These are phyloP conservation scores for Bombus waltoni DNA, from an alignment of 1,140 invertebrate genomes.

Conservation along the genomic window DNA sequence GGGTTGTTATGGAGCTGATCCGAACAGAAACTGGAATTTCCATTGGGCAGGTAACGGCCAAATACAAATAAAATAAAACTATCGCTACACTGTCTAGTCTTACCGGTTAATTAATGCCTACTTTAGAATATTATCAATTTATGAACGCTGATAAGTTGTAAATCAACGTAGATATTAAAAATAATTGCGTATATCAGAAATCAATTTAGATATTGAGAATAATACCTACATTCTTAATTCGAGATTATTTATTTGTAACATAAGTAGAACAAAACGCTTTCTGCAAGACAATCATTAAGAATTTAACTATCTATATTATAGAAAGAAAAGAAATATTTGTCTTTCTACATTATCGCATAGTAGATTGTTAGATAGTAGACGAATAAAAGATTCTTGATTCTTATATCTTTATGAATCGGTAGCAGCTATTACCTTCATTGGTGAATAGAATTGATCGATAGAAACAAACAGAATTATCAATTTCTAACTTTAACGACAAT, in stretches of 20 bases:
- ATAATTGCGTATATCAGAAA: not conserved
- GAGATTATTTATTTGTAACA: too few relatives aligned
- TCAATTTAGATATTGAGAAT: not conserved
- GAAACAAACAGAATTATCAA: too few relatives aligned
- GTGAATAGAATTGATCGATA: not conserved
- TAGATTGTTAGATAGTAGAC: not conserved
- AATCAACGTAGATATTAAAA: not conserved
- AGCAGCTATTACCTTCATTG: not conserved
- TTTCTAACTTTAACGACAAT: too few relatives aligned
- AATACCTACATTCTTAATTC: too few relatives aligned
- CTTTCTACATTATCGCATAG: not conserved
- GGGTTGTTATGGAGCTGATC: slow-evolving; percentile 86
- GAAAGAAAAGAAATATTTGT: not conserved
- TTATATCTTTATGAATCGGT: not conserved
- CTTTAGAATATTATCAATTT: not conserved
- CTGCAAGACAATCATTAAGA: too few relatives aligned
- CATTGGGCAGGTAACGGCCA: slow-evolving; percentile 83
- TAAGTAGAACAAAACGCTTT: too few relatives aligned
- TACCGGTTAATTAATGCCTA: not conserved
- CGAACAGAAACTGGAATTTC: slow-evolving; percentile 88
- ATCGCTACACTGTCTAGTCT: slow-evolving; percentile 17
- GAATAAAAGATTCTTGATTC: not conserved
- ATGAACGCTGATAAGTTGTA: not conserved
- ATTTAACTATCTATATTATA: not conserved
- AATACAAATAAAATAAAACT: not conserved